Percentiles rank a stretch among this genome's conserved stretches.
Evolutionary conservation across 2,113 vertebrate species (phyloP).

Genomic region (Lanius ludovicianus): DNA sequence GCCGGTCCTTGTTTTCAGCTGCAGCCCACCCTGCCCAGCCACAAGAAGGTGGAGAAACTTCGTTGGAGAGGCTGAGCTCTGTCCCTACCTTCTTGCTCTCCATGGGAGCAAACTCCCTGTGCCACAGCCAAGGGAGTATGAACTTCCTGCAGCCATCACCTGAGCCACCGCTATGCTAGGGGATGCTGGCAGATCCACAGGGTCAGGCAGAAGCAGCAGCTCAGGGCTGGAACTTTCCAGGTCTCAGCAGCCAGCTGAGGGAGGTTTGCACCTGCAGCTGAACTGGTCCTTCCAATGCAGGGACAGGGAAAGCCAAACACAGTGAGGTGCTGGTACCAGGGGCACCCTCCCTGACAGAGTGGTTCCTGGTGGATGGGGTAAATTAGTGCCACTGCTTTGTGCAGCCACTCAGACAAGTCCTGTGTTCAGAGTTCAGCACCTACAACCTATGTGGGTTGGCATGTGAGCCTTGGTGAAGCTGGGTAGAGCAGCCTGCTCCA

Average conservation of each 20-base stretch:
- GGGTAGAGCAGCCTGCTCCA: not conserved
- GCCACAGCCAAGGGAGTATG: not conserved
- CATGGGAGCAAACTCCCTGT: not conserved
- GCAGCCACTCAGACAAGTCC: not conserved
- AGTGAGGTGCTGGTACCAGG: not conserved
- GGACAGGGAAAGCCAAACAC: not conserved
- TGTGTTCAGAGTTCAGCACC: not conserved
- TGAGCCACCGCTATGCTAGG: accelerated
- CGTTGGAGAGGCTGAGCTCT: no score
- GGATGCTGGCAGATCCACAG: not conserved
- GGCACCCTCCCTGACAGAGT: not conserved
- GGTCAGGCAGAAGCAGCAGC: not conserved
- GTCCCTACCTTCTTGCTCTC: not conserved
- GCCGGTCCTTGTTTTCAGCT: not conserved
- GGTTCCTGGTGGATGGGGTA: not conserved
- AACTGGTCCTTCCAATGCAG: not conserved
- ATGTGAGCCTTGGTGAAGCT: not conserved
- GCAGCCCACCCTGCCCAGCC: not conserved
- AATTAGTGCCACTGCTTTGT: not conserved
- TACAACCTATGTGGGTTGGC: accelerated
- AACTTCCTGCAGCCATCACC: not conserved
- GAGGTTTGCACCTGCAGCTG: not conserved
- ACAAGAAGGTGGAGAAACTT: not conserved
- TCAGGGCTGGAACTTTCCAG: not conserved
- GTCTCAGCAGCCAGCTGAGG: not conserved